Evolutionary conservation across 2,888 invertebrate genomes (phyloP), one percentile per base, ranked within the genome.

Genomic region (Mimumesa dahlbomi): DNA sequence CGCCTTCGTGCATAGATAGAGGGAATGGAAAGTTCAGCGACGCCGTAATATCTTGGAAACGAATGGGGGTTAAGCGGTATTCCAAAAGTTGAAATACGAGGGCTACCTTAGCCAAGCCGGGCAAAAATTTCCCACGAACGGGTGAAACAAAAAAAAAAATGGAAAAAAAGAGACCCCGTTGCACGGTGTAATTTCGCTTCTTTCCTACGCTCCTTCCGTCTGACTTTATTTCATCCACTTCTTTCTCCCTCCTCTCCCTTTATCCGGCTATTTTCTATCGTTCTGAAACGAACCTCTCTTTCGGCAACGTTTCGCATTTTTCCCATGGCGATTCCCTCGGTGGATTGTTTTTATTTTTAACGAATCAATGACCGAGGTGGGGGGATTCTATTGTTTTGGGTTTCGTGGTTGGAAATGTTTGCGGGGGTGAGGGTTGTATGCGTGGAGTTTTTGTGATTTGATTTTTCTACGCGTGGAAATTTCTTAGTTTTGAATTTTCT

Each of bases 51-150:
- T 76, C 72, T 73, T 65, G 64, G 71, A 66, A 59, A 72, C 38
- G 58, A 66, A 58, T 52, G 59, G 59, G 58, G 75, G 62, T 67
- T 70, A 73, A 72, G 78, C 67, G 62, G 64, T 67, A 84, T 85
- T 82, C 77, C 66, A 61, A 75, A 84, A 80, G 81, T 84, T 84
- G 81, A 84, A 82, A 82, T 84, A 82, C 78, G 81, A 81, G 53
- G 53, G 49, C 69, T 22, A 46, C 38, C 11, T 29, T 54, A 52
- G 58, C 45, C 4, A 49, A 31, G 38, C 65, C 66, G 52, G 43
- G 46, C 42, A 58, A 75, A n/a, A 82, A 83, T 75, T 82, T 77
- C 64, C 75, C 65, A 73, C 72, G 72, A 68, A 76, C 69, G 72
- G 71, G 52, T 7, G 7, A 71, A 76, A 81, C 25, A 25, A 71